A percentile compares a stretch with the other conserved stretches of the same genome.
These are phyloP conservation scores for Catagonus wagneri DNA, from an alignment of 2,113 vertebrate species.

Conservation along the genomic window DNA sequence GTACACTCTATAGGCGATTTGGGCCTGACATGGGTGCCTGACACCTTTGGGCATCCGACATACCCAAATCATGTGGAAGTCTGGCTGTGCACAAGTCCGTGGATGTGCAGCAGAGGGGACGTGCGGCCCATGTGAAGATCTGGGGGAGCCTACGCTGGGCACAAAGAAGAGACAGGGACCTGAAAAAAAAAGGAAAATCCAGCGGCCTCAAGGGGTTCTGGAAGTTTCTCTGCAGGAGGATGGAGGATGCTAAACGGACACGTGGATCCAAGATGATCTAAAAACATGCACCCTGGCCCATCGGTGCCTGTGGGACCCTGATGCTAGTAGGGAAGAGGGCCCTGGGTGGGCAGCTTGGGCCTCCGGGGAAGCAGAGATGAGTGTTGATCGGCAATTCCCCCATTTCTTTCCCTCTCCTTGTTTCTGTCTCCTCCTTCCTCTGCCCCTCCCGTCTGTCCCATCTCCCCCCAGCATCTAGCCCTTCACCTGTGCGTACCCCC, in stretches of 20 bases:
- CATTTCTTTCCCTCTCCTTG: neutral
- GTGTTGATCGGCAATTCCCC: neutral
- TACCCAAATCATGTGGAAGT: neutral
- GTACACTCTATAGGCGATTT: neutral
- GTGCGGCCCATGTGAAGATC: accelerated
- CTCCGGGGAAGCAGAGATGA: neutral
- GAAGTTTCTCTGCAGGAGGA: neutral
- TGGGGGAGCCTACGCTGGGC: neutral
- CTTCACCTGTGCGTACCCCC: neutral
- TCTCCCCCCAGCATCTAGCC: neutral
- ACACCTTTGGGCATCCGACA: neutral
- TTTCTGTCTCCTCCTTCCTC: neutral
- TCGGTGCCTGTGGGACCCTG: neutral
- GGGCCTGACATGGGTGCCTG: neutral
- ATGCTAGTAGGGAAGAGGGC: neutral
- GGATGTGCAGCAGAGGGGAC: neutral
- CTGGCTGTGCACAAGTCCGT: neutral
- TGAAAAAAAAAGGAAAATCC: too few relatives aligned
- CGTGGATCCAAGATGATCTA: neutral
- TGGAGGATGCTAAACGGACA: neutral
- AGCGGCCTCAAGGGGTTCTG: neutral
- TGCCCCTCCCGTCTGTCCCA: neutral
- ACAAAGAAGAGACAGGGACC: neutral
- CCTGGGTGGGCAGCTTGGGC: neutral
- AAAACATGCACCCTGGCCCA: neutral